phyloP scores from a whole-genome alignment of 2,113 vertebrate genomes.

The Steatornis caripensis region DNA sequence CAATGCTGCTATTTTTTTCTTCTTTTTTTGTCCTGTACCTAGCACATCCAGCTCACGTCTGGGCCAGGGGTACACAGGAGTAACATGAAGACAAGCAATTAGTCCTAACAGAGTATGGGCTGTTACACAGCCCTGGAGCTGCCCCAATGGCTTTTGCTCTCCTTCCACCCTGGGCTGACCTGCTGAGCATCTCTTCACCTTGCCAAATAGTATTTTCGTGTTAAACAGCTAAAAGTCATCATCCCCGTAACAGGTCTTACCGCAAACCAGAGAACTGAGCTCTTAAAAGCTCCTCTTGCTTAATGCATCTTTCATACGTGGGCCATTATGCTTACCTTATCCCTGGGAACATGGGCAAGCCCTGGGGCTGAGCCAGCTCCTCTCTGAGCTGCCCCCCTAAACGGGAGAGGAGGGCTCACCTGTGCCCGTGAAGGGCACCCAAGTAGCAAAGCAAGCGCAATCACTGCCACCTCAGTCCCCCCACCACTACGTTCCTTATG shows the following conservation, averaged over 20 bases:
- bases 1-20: not conserved
- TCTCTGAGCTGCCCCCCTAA: not conserved
- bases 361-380: not conserved
- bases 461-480: not conserved
- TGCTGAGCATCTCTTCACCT: not conserved
- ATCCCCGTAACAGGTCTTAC: not conserved
- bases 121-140: not conserved
- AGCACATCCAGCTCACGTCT: not conserved
- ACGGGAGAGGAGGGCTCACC: not conserved
- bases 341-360: not conserved
- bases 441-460: not conserved
- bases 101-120: not conserved
- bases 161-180: not conserved
- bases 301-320: not conserved
- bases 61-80: not conserved
- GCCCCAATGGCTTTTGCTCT: not conserved
- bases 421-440: rapidly evolving
- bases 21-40: not conserved
- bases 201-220: not conserved
- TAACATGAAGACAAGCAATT: not conserved
- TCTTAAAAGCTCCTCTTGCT: not conserved
- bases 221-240: not conserved
- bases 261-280: not conserved
- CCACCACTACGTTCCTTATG: rapidly evolving
- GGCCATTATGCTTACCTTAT: not conserved